Conservation (phyloP, 2,113 vertebrate species). For the Hippocampus barbouri region DNA sequence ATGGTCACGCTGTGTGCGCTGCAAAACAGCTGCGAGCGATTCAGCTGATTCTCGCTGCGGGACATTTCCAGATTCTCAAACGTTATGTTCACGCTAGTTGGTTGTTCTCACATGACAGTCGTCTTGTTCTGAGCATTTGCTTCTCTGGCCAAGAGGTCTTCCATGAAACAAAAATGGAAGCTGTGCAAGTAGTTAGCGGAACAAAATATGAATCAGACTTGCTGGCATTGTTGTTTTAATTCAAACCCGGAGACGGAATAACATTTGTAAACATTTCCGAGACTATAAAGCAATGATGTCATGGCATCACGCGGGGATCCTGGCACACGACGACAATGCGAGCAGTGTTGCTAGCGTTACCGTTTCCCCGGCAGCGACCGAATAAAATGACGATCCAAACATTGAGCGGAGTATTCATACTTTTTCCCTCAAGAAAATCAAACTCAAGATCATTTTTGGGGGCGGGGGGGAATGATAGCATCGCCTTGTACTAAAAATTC, state of each 20-base stretch:
- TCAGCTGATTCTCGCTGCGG: neutral
- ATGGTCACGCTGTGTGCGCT: slow-evolving; percentile 10
- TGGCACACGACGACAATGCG: too few species aligned
- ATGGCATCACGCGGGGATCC: too few species aligned
- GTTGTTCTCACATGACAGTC: neutral
- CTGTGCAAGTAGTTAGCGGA: neutral
- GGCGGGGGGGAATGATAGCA: too few species aligned
- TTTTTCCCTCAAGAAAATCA: too few species aligned
- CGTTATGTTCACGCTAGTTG: neutral
- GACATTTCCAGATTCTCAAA: neutral
- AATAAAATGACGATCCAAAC: too few species aligned
- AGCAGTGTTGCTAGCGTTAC: too few species aligned
- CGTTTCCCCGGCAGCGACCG: too few species aligned
- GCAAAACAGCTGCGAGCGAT: slow-evolving; percentile 13
- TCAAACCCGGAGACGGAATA: neutral
- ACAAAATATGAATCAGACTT: neutral
- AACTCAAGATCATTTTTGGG: too few species aligned
- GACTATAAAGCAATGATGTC: too few species aligned
- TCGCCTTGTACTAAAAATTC: too few species aligned
- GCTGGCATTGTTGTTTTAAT: neutral
- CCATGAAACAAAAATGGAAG: neutral
- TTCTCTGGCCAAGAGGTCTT: neutral
- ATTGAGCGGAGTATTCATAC: too few species aligned
- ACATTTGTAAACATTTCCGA: too few species aligned
- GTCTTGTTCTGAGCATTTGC: neutral